phyloP scores from a whole-genome alignment of 30 jellyfish, hydroid and myxozoan species.

The Phacellophora camtschatica region DNA sequence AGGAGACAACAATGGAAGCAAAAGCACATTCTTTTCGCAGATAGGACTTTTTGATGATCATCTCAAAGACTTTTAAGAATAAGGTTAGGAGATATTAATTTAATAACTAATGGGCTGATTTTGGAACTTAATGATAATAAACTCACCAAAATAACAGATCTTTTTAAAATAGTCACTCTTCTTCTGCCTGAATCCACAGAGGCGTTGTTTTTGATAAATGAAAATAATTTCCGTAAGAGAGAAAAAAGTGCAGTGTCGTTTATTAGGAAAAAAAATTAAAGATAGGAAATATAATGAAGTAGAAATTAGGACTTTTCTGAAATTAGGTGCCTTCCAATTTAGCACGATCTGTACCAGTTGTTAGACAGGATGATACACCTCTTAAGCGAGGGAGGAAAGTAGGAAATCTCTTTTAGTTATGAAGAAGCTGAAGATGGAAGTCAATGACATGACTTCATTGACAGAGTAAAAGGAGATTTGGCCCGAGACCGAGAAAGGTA shows the following conservation, averaged over 20 bases:
- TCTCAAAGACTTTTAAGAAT: background rate
- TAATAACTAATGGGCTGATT: background rate
- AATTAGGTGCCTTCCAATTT: background rate
- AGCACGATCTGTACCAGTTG: background rate
- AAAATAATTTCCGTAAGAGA: background rate
- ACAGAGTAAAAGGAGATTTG: too few species aligned
- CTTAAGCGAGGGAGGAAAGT: background rate
- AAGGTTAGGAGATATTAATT: background rate
- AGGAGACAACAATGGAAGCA: too few species aligned
- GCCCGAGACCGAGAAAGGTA: background rate
- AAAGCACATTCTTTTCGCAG: background rate
- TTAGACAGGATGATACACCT: background rate
- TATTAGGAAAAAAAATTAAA: background rate
- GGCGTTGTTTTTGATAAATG: background rate
- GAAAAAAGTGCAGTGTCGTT: background rate
- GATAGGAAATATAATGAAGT: background rate
- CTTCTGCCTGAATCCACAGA: background rate
- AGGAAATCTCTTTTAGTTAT: background rate
- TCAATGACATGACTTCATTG: background rate
- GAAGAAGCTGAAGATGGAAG: constrained; percentile 15
- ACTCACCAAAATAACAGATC: background rate
- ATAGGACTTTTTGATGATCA: background rate
- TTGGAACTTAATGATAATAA: background rate
- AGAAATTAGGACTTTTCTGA: background rate
- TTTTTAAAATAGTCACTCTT: background rate